A percentile compares a stretch with the other conserved stretches of the same genome.
phyloP scores from a whole-genome alignment of 2,888 invertebrate genomes.

The Digitonthophagus gazella region DNA sequence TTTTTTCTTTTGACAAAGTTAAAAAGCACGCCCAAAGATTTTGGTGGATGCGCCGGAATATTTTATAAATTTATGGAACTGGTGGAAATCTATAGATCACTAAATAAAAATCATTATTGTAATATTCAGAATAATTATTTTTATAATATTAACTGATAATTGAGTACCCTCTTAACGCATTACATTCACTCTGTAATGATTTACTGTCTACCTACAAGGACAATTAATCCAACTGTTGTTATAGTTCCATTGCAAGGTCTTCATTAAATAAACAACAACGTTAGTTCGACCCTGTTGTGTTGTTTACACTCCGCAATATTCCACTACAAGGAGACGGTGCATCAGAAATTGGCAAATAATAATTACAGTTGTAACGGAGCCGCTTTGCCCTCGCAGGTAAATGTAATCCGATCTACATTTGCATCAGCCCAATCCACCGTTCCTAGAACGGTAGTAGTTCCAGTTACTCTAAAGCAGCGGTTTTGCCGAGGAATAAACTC shows the following conservation, averaged over 20 bases:
- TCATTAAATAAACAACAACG: not conserved
- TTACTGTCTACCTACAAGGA: not conserved
- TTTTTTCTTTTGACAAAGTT: too few relatives aligned
- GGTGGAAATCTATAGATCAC: too few relatives aligned
- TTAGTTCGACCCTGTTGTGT: not conserved
- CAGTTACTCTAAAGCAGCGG: not conserved
- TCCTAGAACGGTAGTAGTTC: not conserved
- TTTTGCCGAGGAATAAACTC: not conserved
- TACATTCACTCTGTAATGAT: too few relatives aligned
- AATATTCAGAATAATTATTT: too few relatives aligned
- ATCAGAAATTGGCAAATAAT: not conserved
- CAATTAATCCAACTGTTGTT: not conserved
- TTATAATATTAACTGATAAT: too few relatives aligned
- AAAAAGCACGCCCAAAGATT: too few relatives aligned
- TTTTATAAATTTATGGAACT: too few relatives aligned
- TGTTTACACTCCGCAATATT: not conserved
- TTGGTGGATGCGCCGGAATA: conserved; percentile 1
- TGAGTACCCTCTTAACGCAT: too few relatives aligned
- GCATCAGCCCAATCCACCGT: not conserved
- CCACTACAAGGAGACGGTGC: not conserved
- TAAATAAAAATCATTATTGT: too few relatives aligned
- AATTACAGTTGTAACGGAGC: not conserved
- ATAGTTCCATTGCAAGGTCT: not conserved
- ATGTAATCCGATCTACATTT: not conserved
- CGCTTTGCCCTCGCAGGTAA: not conserved